Evolutionary conservation across 2,797 vertebrate species (phyloP), one percentile per base, ranked within the genome.

Genomic region (Epinephelus malabaricus): DNA sequence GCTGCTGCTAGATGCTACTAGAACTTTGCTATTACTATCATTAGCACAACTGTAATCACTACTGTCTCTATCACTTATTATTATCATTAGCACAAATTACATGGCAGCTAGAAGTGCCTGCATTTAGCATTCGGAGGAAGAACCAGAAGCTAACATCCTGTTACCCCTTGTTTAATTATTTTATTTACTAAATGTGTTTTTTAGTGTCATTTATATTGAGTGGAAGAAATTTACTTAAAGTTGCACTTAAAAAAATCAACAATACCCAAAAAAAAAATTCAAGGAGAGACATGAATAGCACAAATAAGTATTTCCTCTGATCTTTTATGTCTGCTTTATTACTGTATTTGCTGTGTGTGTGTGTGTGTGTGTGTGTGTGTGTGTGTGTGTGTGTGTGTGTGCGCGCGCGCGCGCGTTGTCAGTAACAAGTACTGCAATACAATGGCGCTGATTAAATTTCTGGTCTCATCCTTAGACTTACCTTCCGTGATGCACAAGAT

Each of bases 381-480:
- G 19, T 45, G 40, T 46, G 15, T 40, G 23, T 3, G n/a, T 23
- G 19, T 62, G 56, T 46, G 23, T 56, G 46, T 49, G 30, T 54
- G 6, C 59, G 19, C 27, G 40, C 38, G 15, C 30, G 23, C 49
- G 19, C 51, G 11, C 70, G 47, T n/a, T 25, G 25, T 59, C 40
- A 11, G 69, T 38, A 55, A 62, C 21, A 40, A 19, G 40, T 56
- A 51, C 14, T 12, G 3, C 4, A 6, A 1, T 9, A 18, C 15
- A 38, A 68, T 59, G 40, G 19, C 68, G 27, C 53, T 58, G 47
- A 76, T 83, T 76, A 58, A 5, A 69, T 79, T 65, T 58, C 43
- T 49, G 14, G 6, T 69, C 47, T 73, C 25, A 54, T 77, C 19
- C 11, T 63, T 21, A 21, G 14, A 46, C 63, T 76, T 69, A 49